A percentile compares a stretch with the other conserved stretches of the same genome.
phyloP scores from a whole-genome alignment of 2,113 vertebrate genomes.

The Athene noctua region DNA sequence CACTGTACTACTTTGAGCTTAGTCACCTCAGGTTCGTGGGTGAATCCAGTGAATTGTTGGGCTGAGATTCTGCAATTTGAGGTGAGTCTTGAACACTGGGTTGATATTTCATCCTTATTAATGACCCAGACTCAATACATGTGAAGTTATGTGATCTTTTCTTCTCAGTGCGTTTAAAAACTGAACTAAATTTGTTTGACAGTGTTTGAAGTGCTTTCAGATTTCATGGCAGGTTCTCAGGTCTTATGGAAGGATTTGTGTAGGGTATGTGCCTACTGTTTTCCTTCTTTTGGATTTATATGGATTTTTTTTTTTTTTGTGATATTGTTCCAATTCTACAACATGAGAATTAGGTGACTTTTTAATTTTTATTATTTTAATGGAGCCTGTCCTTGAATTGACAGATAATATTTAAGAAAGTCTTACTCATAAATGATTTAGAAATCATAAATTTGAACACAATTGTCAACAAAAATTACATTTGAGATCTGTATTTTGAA shows the following conservation, averaged over 20 bases:
- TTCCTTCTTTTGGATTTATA: neutral
- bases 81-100: neutral
- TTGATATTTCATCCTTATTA: neutral
- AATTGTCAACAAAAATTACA: neutral
- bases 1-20: neutral
- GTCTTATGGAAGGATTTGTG: neutral
- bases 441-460: neutral
- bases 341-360: neutral
- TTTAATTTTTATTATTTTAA: neutral
- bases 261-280: neutral
- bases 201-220: neutral
- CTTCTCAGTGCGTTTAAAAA: neutral
- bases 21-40: neutral
- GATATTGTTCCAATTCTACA: neutral
- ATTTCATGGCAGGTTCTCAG: neutral
- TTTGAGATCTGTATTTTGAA: neutral
- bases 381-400: neutral
- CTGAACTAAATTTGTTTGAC: neutral
- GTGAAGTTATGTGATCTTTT: neutral
- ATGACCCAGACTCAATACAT: neutral
- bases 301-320: neutral
- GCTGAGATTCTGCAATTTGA: neutral
- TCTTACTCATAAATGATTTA: neutral
- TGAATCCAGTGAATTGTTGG: neutral
- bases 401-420: neutral